Conservation (phyloP, 2,797 vertebrate species). For the Thalassophryne amazonica region DNA sequence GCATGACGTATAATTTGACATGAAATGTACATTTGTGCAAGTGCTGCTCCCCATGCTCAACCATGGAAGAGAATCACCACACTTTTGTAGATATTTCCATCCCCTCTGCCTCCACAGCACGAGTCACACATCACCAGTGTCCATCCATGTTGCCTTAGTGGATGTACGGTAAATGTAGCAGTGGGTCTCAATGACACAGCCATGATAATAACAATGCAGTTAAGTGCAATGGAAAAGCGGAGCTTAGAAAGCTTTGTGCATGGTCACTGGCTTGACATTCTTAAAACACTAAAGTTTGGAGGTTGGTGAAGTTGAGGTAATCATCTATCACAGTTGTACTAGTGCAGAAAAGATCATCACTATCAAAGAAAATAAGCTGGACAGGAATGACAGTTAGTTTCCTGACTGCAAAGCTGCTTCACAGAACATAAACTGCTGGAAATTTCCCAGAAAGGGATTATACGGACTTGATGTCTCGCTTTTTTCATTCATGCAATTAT, state of each 20-base stretch:
- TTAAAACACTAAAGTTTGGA: constrained; percentile 60
- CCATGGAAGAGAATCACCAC: not conserved
- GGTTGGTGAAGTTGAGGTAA: constrained; percentile 43
- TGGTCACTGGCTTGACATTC: constrained; percentile 43
- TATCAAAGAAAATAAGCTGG: constrained; percentile 20
- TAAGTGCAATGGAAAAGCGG: constrained; percentile 49
- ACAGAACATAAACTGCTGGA: constrained; percentile 10
- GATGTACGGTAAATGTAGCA: not conserved
- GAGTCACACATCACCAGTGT: constrained; percentile 8
- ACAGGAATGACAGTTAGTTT: constrained; percentile 18
- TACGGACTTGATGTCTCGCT: no score
- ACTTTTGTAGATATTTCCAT: not conserved
- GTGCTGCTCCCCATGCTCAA: not conserved
- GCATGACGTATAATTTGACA: not conserved
- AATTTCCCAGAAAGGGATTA: constrained; percentile 1
- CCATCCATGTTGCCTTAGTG: not conserved
- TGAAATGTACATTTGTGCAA: not conserved
- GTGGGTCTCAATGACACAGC: constrained; percentile 31
- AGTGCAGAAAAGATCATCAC: constrained; percentile 17
- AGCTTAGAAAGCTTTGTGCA: constrained; percentile 53
- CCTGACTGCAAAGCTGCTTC: constrained; percentile 14
- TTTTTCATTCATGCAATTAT: no score
- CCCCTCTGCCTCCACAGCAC: not conserved
- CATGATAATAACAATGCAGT: constrained; percentile 48
- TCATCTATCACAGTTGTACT: constrained; percentile 31